Conservation (phyloP, 2,113 vertebrate species). For the Axis porcinus region DNA sequence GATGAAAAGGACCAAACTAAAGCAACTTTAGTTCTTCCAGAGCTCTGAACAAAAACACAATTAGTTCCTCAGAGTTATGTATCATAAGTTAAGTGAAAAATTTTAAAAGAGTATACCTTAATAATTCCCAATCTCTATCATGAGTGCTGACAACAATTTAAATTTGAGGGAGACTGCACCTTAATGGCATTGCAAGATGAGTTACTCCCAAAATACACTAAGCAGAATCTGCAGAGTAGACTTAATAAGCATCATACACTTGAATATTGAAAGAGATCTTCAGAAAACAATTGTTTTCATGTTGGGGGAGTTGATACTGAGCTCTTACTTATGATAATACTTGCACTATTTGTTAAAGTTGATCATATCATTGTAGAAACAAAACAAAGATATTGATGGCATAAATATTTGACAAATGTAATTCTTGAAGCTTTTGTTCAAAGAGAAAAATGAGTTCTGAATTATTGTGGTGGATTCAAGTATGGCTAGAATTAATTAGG, state of each 20-base stretch:
- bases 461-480: not conserved
- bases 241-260: not conserved
- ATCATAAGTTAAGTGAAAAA: not conserved
- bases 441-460: not conserved
- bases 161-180: not conserved
- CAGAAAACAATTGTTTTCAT: not conserved
- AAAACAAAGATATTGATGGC: not conserved
- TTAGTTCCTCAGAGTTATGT: not conserved
- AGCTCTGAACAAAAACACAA: not conserved
- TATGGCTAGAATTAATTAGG: not conserved
- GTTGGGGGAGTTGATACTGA: not conserved
- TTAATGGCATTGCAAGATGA: not conserved
- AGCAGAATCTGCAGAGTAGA: not conserved
- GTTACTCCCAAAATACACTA: not conserved
- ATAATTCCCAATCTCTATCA: constrained; percentile 23
- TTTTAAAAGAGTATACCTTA: not conserved
- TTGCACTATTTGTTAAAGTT: not conserved
- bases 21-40: not conserved
- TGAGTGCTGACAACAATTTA: not conserved
- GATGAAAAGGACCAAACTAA: not conserved
- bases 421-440: not conserved
- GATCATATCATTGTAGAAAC: constrained; percentile 2
- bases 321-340: not conserved
- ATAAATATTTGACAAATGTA: not conserved
- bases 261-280: not conserved